Evolutionary conservation across 1,140 invertebrate genomes (phyloP).

Genomic region (Drosophila kurseongensis): DNA sequence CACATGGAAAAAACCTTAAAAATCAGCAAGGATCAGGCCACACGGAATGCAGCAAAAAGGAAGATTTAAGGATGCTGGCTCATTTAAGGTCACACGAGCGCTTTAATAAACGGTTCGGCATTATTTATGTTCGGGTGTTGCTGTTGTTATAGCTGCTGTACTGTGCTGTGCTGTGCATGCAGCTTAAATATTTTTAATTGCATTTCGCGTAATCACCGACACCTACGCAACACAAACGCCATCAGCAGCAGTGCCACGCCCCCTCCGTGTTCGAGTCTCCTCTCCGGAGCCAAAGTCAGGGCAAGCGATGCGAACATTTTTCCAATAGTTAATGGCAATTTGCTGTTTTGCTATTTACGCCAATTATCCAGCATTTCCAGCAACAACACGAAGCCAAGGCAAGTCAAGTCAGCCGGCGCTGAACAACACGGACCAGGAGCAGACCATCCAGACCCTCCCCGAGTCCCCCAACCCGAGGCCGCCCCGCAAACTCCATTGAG

Average conservation of each 20-base stretch:
- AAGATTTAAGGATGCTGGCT: slow-evolving; percentile 9
- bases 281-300: slow-evolving; percentile 29
- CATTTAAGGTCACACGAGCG: slow-evolving; percentile 46
- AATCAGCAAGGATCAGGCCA: slow-evolving; percentile 45
- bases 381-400: slow-evolving; percentile 64
- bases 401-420: slow-evolving; percentile 39
- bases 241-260: slow-evolving; percentile 41
- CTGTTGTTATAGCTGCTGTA: slow-evolving; percentile 33
- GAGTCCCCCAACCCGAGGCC: slow-evolving; percentile 2
- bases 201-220: slow-evolving; percentile 80
- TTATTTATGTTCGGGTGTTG: slow-evolving; percentile 44
- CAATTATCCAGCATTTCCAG: slow-evolving; percentile 79
- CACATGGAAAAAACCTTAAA: slow-evolving; percentile 29
- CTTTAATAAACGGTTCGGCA: slow-evolving; percentile 64
- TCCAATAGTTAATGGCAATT: slow-evolving; percentile 83
- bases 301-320: slow-evolving; percentile 73
- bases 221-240: slow-evolving; percentile 58
- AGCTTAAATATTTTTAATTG: slow-evolving; percentile 83
- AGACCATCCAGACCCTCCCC: slow-evolving; percentile 20
- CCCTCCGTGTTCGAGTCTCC: slow-evolving; percentile 2
- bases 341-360: slow-evolving; percentile 83
- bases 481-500: slow-evolving; percentile 25
- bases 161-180: slow-evolving; percentile 48
- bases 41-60: slow-evolving; percentile 19
- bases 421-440: slow-evolving; percentile 31